Evolutionary conservation across 2,113 vertebrate species (phyloP), one percentile per base, ranked within the genome.

Genomic region (Gambusia holbrooki): DNA sequence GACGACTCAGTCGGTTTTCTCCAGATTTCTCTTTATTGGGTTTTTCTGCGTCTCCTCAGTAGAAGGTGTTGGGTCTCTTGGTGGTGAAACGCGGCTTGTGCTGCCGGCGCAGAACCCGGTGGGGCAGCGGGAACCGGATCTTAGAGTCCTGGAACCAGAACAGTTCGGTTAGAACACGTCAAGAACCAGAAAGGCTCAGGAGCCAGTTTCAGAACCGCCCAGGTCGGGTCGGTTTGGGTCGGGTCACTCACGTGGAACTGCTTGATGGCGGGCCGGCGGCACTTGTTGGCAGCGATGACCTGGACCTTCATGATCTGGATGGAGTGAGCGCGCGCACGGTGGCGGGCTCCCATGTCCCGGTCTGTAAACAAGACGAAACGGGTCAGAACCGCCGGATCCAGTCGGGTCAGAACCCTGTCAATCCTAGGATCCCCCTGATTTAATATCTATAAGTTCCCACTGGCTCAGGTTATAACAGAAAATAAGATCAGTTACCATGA

Each of bases 281-380:
- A 99, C 84, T 98, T 99, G 95, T 95, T 98, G 67, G 98, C 97
- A 0, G 96, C 89, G 1, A 99, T 99, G 66, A 97, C 95, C 85
- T 99, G 96, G 5, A 99, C 98, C 86, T 98, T 99, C 98, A 98
- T 99, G 88, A 98, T 97, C 94, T 99, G 97, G 92, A 99, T 98
- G 12, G 98, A 95, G 83, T 99, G 97, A 70, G 97, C 97, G 0
- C 96, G 96, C 60, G 98, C 97, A 0, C 97, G 96, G 65, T 99
- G 98, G 70, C 97, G 95, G 82, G 98, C 97, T 9, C 98, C 98
- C 98, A 99, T 99, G 37, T 99, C 98, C 0, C 97, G 96, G 83
- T 99, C 98, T 99, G 84, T 0, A 77, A 22, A 65, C 33, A 28
- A 13, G 15, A 62, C 4, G 15, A 3, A 37, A 37, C 35, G 10